Base-by-base conservation (phyloP, 2,797 vertebrate genomes). In the Anolis apletophallus region DNA sequence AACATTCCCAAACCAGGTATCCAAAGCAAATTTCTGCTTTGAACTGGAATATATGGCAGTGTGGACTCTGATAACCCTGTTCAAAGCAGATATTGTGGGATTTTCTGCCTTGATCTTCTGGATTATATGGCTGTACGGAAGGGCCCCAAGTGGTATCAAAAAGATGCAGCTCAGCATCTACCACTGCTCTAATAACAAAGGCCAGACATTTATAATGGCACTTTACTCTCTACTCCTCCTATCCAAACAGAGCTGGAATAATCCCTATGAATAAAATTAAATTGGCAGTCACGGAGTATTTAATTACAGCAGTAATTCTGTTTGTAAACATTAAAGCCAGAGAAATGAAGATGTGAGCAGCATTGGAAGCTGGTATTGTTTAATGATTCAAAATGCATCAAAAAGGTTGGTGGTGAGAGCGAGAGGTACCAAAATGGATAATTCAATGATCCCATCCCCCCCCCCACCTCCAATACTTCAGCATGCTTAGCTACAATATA, bases 241-340 rank as follows among this genome's bases (percentile, higher is more conserved):
- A 12, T 89, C 82, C 50, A 57, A 29, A 16, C 0, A 1, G 0
- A 64, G 61, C 61, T 64, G 19, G 12, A 40, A 0, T 23, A 6
- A 85, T 1, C 29, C 71, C 1, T 0, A 26, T 59, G 87, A 75
- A 34, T 77, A 86, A 29, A 89, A 64, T 69, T 0, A 83, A 72
- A 50, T 6, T 34, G 81, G 40, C 16, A 72, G 16, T 54, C 17
- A 61, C 0, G 0, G 29, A 69, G 0, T 14, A 0, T 64, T 59
- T 3, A 67, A 1, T 14, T 72, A 78, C 67, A 80, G 85, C n/a
- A 0, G 77, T 13, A 78, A 36, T 81, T 69, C 84, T 23, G 46
- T 29, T 67, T 59, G 80, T 0, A 19, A 89, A 34, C 10, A 0
- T 55, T 3, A 17, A n/a, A 0, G 19, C 2, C 0, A 21, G 74